Evolutionary conservation across 2,888 invertebrate species (phyloP), one percentile per base, ranked within the genome.

Genomic region (Terebella lapidaria): DNA sequence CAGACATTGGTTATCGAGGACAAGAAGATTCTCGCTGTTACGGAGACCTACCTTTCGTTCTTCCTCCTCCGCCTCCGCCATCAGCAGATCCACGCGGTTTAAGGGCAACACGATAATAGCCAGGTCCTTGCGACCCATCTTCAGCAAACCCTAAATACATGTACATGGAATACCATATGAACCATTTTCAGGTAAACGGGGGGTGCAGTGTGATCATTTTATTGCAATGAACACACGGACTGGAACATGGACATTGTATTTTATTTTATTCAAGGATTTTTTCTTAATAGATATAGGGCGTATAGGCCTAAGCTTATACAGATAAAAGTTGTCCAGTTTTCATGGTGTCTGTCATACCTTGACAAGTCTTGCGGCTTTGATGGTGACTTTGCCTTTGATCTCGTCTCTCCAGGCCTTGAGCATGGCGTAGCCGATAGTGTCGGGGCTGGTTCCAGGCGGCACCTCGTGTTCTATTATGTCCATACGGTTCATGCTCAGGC

Each of bases 391-490:
- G 5, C 53, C 53, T 28, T 53, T 53, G 29, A 15, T 28, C 22
- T 53, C 53, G 53, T 53, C 53, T 25, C 53, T 5, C 53, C 53
- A 53, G 4, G 53, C 22, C 53, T 28, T 25, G 15, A 53, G 28
- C 53, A 53, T 53, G 53, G 26, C 27, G 22, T 27, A 53, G 5
- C 27, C 29, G 27, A 53, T 5, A 10, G 15, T 53, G 28, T 53
- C 53, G 10, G 29, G 26, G 5, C 10, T 28, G 22, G 27, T 28
- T 15, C 28, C 53, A 5, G 28, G 26, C 22, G 53, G 27, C 5
- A 53, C 15, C 27, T 66, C 66, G 29, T 59, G 51, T 57, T 66
- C 66, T 3, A 65, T 46, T 52, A 66, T 62, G 47, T 66, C 66
- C 58, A 66, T 15, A 5, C 66, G 54, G 56, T 66, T 66, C 27